Percentiles rank a stretch among this genome's conserved stretches.
These are phyloP conservation scores for Cygnus buccinator DNA, from an alignment of 2,113 vertebrate genomes.

Conservation along the genomic window DNA sequence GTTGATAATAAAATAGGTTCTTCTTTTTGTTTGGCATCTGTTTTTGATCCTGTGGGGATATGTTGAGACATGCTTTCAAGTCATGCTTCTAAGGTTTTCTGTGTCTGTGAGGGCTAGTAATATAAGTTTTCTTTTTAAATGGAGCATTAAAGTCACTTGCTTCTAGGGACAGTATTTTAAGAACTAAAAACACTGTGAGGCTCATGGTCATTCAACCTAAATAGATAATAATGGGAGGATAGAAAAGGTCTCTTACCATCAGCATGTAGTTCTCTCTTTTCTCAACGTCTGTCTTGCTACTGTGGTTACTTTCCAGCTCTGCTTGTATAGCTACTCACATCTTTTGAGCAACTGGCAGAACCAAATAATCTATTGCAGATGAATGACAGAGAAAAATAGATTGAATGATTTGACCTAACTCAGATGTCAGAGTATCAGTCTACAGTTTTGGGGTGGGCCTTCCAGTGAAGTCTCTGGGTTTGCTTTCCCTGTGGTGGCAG, in stretches of 20 bases:
- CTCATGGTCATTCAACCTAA: background rate
- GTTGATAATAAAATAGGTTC: constrained; percentile 1
- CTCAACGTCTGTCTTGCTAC: background rate
- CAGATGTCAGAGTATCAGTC: background rate
- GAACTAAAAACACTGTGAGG: background rate
- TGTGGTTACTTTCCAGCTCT: background rate
- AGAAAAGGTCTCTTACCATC: background rate
- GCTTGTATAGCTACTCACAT: background rate
- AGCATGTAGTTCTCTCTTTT: background rate
- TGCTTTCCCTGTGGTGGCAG: background rate
- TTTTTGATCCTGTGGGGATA: background rate
- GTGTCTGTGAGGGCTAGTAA: background rate
- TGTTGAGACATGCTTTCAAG: constrained; percentile 13
- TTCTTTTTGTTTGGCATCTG: constrained; percentile 15
- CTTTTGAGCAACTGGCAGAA: background rate
- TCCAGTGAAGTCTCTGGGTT: background rate
- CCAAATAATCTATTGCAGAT: background rate
- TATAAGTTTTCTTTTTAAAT: constrained; percentile 30
- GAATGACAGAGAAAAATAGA: background rate
- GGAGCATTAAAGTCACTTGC: background rate
- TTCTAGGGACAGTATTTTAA: background rate
- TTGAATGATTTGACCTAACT: background rate
- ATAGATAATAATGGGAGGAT: background rate
- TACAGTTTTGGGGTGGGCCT: background rate
- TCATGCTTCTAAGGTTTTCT: background rate